Evolutionary conservation across 2,888 invertebrate species (phyloP).

Genomic region (Cremastinae sp.): DNA sequence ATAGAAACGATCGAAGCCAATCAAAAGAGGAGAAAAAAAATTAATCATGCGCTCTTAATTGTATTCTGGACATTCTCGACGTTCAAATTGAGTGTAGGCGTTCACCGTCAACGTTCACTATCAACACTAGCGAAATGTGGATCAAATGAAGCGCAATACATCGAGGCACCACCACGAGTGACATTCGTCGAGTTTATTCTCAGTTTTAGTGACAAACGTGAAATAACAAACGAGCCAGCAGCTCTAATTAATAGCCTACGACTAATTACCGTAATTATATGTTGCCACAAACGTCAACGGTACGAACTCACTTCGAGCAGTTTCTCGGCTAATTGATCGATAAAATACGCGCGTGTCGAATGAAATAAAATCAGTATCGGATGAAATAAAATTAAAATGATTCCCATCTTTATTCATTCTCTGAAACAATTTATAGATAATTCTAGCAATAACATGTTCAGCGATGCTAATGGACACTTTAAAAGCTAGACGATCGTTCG

Average conservation of each 20-base stretch:
- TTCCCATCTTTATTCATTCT: too few relatives aligned
- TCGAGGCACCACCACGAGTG: slow-evolving; percentile 29
- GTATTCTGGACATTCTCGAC: slow-evolving; percentile 20
- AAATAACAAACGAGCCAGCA: slow-evolving; percentile 76
- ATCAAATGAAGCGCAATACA: slow-evolving; percentile 25
- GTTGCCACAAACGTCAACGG: slow-evolving; percentile 69
- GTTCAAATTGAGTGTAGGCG: slow-evolving; percentile 9
- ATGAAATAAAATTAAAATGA: slow-evolving; percentile 18
- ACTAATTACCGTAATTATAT: slow-evolving; percentile 76
- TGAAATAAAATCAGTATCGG: slow-evolving; percentile 8
- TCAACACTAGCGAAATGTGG: slow-evolving; percentile 17
- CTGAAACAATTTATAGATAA: too few relatives aligned
- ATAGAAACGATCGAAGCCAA: too few relatives aligned
- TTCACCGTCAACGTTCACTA: background rate
- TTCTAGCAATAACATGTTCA: too few relatives aligned
- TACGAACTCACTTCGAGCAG: slow-evolving; percentile 37
- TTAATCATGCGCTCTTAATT: background rate
- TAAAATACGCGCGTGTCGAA: slow-evolving; percentile 9
- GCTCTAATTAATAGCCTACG: slow-evolving; percentile 75
- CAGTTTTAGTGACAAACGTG: slow-evolving; percentile 54
- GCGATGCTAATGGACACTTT: too few relatives aligned
- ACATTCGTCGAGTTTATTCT: slow-evolving; percentile 50
- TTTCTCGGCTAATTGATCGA: slow-evolving; percentile 32
- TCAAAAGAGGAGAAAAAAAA: too few relatives aligned
- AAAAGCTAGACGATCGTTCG: slow-evolving; percentile 6